Evolutionary conservation across 30 jellyfish, hydroid and myxozoan species (phyloP), one percentile per base, ranked within the genome.

Genomic region (Aurelia sp.): DNA sequence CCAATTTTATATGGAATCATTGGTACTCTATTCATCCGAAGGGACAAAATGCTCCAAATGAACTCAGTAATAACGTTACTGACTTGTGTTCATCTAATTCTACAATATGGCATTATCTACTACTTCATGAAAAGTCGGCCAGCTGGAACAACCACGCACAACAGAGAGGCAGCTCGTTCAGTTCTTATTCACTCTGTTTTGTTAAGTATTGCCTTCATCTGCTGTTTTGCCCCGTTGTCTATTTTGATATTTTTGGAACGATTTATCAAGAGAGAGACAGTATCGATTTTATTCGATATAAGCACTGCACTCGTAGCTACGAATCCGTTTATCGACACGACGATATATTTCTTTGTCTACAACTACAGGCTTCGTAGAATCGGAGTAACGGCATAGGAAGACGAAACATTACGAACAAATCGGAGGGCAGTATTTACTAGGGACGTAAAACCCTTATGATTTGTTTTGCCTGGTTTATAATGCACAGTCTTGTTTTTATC

Each of bases 51-150:
- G 13, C 31, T n/a, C 4, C 75, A 44, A 13, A 13, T 44, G 17
- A 64, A 64, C 38, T 16, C 75, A 35, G 19, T 21, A 18, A 21
- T 64, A 8, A 30, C 50, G 9, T 13, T 64, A 4, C 10, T 17
- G 17, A 64, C 38, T 0, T 64, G 75, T n/a, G 50, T 21, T 18
- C 38, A 5, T 4, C 75, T 64, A 6, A 64, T 64, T 3, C 5
- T 64, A 64, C 75, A 64, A 10, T 21, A 64, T 44, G 38, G 75
- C 53, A 64, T 64, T 10, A 64, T 64, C 21, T 64, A 44, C 75
- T 19, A 21, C 21, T 44, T 35, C 19, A 18, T 64, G 75, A 64
- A 18, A 1, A 64, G 75, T 13, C 38, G 38, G 55, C 31, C 31
- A 16, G 9, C 50, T 1, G 50, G 50, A 38, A n/a, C 38, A 64